Conservation (phyloP, 2,113 vertebrate genomes). For the Echinops telfairi region DNA sequence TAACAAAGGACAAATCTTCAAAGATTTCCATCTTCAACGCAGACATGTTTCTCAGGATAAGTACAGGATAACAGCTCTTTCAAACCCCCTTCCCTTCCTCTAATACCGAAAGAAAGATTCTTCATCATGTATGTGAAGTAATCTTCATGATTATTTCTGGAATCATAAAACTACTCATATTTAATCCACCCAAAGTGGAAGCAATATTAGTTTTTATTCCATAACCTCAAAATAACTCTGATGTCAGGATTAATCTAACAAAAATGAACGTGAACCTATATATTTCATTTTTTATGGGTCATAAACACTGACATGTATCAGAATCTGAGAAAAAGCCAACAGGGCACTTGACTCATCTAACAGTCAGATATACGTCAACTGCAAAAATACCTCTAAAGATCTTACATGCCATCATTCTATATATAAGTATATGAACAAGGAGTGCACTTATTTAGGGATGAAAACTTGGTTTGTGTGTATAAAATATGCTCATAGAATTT, state of each 20-base stretch:
- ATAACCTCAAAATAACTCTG: conserved; percentile 37
- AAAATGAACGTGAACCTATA: neutral
- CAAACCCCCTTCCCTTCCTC: fast-evolving
- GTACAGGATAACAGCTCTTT: neutral
- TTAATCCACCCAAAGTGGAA: neutral
- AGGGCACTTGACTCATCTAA: conserved; percentile 11
- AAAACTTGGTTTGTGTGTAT: conserved; percentile 37
- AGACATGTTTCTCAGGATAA: conserved; percentile 38
- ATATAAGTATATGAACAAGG: conserved; percentile 59
- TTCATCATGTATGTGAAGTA: neutral
- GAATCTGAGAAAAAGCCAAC: conserved; percentile 1
- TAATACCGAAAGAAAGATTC: neutral
- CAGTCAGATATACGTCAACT: conserved; percentile 8
- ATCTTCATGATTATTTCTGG: neutral
- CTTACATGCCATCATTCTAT: conserved; percentile 6
- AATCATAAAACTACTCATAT: neutral
- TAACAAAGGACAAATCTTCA: conserved; percentile 44
- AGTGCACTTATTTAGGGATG: neutral
- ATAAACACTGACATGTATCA: neutral
- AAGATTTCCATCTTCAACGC: neutral
- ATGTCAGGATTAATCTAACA: conserved; percentile 56
- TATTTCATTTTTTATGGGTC: conserved; percentile 36
- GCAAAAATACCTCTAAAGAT: conserved; percentile 8
- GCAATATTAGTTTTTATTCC: neutral
- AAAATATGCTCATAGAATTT: conserved; percentile 55